Evolutionary conservation across 2,113 vertebrate genomes (phyloP).

Genomic region (Archilochus colubris): DNA sequence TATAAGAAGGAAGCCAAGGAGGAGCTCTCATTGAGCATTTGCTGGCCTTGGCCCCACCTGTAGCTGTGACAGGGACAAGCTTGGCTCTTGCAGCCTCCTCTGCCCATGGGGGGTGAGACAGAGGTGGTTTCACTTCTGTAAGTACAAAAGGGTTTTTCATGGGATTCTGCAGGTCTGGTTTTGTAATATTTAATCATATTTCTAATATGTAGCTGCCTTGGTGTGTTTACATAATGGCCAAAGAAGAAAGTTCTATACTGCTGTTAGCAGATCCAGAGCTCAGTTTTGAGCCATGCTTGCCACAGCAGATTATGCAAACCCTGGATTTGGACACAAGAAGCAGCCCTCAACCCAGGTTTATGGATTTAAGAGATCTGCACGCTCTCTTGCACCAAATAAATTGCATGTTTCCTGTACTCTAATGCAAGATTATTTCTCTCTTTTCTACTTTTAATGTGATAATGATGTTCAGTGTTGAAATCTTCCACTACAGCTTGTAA

Average conservation of each 20-base stretch:
- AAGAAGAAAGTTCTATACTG: neutral
- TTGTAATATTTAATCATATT: neutral
- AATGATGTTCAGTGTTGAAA: neutral
- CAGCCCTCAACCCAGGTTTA: neutral
- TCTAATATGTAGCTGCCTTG: neutral
- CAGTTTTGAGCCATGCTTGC: neutral
- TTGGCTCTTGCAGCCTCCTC: neutral
- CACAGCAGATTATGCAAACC: neutral
- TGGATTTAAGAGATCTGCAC: neutral
- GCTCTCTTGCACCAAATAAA: neutral
- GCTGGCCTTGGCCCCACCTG: neutral
- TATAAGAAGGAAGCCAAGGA: neutral
- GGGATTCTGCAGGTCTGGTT: neutral
- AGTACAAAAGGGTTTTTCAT: neutral
- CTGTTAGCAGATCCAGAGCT: neutral
- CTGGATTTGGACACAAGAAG: neutral
- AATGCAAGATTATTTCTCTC: neutral
- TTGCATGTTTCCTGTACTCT: neutral
- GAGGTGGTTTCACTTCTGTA: neutral
- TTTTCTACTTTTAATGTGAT: neutral
- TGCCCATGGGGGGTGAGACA: fast-evolving
- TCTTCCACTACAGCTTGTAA: neutral
- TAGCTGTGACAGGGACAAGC: neutral
- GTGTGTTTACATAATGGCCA: fast-evolving
- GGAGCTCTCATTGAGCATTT: neutral